Evolutionary conservation across 2,888 invertebrate species (phyloP), one percentile per base, ranked within the genome.

Genomic region (Masnerella sp.): DNA sequence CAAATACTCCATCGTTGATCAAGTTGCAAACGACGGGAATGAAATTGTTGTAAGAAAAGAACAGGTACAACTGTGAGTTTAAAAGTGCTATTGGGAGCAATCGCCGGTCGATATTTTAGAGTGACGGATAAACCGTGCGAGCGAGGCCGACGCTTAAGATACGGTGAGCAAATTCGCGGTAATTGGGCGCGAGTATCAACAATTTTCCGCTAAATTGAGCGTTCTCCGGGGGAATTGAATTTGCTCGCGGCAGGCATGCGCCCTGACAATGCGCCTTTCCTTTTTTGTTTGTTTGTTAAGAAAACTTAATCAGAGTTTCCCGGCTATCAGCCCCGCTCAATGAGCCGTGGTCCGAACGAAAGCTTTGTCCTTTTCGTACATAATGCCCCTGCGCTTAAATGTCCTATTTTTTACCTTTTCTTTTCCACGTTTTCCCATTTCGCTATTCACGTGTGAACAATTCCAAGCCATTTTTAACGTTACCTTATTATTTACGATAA

Each of bases 201-300:
- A 83, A 83, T 84, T 82, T 85, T 83, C 84, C 81, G 78, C 78
- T 82, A 82, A 81, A 85, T 85, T 84, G 82, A 83, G 79, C 81
- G 78, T 71, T 72, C 77, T 74, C 77, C 77, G 76, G 47, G 65
- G 80, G 78, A 81, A 83, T 81, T 81, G 81, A 83, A 83, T 85
- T 68, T 32, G 30, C 56, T 34, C 61, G 52, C 20, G 59, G 22
- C 28, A 56, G 15, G 49, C 38, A 52, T 59, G 65, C 68, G 36
- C 58, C 32, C 38, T 61, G 59, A 56, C 42, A 43, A 61, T 32
- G 56, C n/a, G 56, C 32, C 45, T 38, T 34, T 43, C 5, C 20
- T 34, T 62, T 56, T 64, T 52, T 40, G 68, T 52, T 74, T 68
- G 56, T 64, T 64, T 74, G 73, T 64, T 52, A 47, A 56, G 56